phyloP scores from a whole-genome alignment of 2,113 vertebrate genomes.

The Otis tarda region DNA sequence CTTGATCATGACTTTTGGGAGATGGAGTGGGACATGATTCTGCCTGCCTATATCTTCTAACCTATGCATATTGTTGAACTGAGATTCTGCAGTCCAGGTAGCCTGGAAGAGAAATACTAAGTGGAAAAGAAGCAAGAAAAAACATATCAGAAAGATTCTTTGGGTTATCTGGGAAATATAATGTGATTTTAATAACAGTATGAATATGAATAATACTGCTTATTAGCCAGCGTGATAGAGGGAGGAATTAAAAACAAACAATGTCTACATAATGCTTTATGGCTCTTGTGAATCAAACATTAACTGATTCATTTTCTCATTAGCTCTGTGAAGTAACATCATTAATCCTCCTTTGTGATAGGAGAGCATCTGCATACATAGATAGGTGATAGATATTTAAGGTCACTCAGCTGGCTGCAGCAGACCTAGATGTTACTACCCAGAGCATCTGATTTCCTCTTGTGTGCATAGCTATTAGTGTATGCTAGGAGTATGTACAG shows the following conservation, averaged over 20 bases:
- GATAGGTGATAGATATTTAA: slow-evolving; percentile 18
- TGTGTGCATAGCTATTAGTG: not conserved
- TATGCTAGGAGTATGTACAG: not conserved
- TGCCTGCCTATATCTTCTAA: not conserved
- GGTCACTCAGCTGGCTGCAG: slow-evolving; percentile 21
- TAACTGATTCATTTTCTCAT: slow-evolving; percentile 43
- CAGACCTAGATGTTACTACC: not conserved
- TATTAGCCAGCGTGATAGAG: slow-evolving; percentile 17
- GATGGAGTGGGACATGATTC: not conserved
- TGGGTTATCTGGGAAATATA: not conserved
- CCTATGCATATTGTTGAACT: not conserved
- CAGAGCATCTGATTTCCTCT: not conserved
- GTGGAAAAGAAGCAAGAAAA: not conserved
- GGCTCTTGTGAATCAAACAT: slow-evolving; percentile 1
- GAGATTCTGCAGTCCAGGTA: not conserved
- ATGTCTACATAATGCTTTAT: slow-evolving; percentile 4
- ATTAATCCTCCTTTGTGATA: slow-evolving; percentile 40
- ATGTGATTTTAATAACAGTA: slow-evolving; percentile 2
- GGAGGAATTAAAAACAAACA: slow-evolving; percentile 37
- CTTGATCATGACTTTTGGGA: not conserved
- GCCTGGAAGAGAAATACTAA: not conserved
- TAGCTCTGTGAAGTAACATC: slow-evolving; percentile 23
- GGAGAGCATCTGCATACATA: slow-evolving; percentile 2
- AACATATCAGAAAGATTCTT: not conserved
- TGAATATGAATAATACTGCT: not conserved